A percentile compares a stretch with the other conserved stretches of the same genome.
These are phyloP conservation scores for Hapalemur alaotrensis DNA, from an alignment of 2,797 vertebrate species.

Conservation along the genomic window DNA sequence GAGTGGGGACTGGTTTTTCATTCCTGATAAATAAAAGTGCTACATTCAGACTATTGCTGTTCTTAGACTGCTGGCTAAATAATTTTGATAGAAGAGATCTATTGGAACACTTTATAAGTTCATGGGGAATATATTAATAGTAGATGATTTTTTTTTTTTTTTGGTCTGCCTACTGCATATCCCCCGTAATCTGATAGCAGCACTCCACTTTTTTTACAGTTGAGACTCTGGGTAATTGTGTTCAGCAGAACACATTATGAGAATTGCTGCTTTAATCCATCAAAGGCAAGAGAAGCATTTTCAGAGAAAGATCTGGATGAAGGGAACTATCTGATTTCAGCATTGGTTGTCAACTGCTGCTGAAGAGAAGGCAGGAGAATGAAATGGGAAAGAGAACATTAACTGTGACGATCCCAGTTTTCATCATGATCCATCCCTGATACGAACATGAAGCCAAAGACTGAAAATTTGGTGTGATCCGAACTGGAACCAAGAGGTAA, in stretches of 20 bases:
- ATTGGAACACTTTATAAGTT: conserved; percentile 5
- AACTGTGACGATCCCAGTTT: not conserved
- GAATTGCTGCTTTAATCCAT: not conserved
- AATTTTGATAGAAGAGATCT: not conserved
- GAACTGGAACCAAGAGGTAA: not conserved
- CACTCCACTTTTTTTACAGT: not conserved
- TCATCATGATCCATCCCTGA: not conserved
- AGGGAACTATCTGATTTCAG: not conserved
- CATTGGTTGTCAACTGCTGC: not conserved
- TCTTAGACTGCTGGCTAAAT: not conserved
- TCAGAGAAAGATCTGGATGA: not conserved
- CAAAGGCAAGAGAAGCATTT: not conserved
- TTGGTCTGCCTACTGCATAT: not conserved
- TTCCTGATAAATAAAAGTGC: conserved; percentile 39
- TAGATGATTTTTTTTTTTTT: not conserved
- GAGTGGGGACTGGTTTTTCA: not conserved
- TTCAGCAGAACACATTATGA: not conserved
- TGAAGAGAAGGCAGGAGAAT: not conserved
- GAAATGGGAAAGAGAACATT: not conserved
- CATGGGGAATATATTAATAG: not conserved
- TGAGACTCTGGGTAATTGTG: conserved; percentile 8
- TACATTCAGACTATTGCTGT: not conserved
- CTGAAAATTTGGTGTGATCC: not conserved
- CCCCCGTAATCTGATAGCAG: not conserved
- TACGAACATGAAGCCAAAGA: not conserved